Base-by-base conservation (phyloP, 2,797 vertebrate species). In the Thaleichthys pacificus region DNA sequence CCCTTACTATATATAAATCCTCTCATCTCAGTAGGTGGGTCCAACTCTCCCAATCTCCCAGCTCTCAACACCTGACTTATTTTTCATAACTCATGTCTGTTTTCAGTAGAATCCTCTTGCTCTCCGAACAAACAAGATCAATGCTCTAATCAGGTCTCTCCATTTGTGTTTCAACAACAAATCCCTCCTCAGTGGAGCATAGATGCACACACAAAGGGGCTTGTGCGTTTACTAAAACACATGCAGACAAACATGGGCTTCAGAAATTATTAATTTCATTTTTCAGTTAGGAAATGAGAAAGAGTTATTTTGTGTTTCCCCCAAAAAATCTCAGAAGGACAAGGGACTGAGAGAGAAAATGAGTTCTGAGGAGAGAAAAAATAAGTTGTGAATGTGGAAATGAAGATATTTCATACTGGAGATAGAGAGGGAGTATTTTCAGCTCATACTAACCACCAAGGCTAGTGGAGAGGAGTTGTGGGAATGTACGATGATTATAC, bases 91-190 rank as follows among this genome's bases (percentile, higher is more conserved):
- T 63, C 66, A 62, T 61, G 24, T 74, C 60, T 68, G 35, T 63
- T 61, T 51, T 3, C 66, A 62, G 38, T 38, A 5, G 21, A 74
- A 62, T 58, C 12, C n/a, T 56, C 30, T 28, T 1, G 8, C 17
- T 71, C 61, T 61, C 65, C 54, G 30, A 66, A 61, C 71, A 66
- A 72, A 72, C 64, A 72, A 66, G 71, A 67, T 49, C 57, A 54
- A 72, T 66, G 71, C 26, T 66, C 63, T 63, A 72, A 49, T 72
- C 54, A 22, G 54, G 2, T 56, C 58, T 56, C n/a, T 72, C 56
- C n/a, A 22, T 54, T 66, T 58, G 54, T 66, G 71, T 61, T 42
- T 49, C 56, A 72, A 22, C 66, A 28, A 22, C 15, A 54, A 49
- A 49, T 60, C 51, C 14, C 32, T 66, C 54, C 57, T 11, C n/a